These are phyloP conservation scores for Macropis europaea DNA, from an alignment of 2,888 invertebrate genomes.

Conservation along the genomic window DNA sequence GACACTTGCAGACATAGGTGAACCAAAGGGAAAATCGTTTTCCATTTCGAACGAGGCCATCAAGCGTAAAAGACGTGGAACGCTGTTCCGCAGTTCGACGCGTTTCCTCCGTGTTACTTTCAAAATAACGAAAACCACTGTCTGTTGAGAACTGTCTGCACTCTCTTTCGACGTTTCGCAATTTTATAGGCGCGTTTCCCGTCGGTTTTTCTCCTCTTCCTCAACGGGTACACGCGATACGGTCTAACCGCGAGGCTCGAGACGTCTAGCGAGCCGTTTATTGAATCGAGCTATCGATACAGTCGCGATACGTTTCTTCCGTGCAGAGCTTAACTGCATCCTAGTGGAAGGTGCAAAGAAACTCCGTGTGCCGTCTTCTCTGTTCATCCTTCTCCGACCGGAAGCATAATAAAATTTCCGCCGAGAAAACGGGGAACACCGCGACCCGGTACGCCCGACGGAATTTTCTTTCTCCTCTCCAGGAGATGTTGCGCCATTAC, in stretches of 20 bases:
- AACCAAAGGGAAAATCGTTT: too few species aligned
- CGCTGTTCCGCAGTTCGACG: too few species aligned
- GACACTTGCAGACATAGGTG: too few species aligned
- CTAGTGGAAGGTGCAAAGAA: constrained; percentile 20
- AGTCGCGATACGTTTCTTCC: constrained; percentile 29
- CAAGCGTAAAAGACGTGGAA: too few species aligned
- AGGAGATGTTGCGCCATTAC: constrained; percentile 59
- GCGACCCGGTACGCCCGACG: constrained; percentile 62
- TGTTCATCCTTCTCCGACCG: constrained; percentile 40
- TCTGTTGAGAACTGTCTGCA: background rate
- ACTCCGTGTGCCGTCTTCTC: background rate
- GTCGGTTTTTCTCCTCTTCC: constrained; percentile 14
- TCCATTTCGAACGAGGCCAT: too few species aligned
- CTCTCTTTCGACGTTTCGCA: background rate
- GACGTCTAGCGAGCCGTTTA: constrained; percentile 33
- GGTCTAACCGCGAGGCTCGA: constrained; percentile 24
- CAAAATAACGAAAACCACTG: too few species aligned
- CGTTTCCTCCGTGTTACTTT: too few species aligned
- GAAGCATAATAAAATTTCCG: constrained; percentile 66
- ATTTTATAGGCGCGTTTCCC: background rate
- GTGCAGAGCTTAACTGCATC: constrained; percentile 41
- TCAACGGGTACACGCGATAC: too few species aligned
- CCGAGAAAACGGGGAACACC: constrained; percentile 57
- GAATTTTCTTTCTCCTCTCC: constrained; percentile 64
- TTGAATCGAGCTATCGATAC: constrained; percentile 32